These are phyloP conservation scores for Lichenostomus cassidix DNA, from an alignment of 2,113 vertebrate genomes.

Conservation along the genomic window DNA sequence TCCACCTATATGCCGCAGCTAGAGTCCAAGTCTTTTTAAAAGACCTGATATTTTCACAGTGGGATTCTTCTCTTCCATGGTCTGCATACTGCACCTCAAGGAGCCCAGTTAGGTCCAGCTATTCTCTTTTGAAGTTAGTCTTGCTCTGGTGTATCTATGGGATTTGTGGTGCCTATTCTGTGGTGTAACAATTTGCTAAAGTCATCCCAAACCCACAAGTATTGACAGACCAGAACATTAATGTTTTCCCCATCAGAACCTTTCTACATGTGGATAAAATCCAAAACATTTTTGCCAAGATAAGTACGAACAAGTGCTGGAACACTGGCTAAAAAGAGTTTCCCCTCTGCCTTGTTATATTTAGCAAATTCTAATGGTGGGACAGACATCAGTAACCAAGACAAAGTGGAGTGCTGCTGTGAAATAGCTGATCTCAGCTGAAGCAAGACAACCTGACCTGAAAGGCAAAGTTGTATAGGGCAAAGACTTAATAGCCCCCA, in stretches of 20 bases:
- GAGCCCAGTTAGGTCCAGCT: neutral
- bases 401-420: neutral
- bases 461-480: neutral
- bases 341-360: neutral
- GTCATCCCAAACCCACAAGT: neutral
- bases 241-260: neutral
- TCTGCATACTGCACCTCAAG: neutral
- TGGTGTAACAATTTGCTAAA: neutral
- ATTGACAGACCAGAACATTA: neutral
- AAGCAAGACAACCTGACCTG: neutral
- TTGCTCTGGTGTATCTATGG: neutral
- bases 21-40: neutral
- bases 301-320: neutral
- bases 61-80: neutral
- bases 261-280: neutral
- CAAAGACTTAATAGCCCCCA: neutral
- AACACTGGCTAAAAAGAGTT: neutral
- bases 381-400: neutral
- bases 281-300: neutral
- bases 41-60: neutral
- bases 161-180: neutral
- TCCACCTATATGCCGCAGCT: fast-evolving
- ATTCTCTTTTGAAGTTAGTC: neutral
- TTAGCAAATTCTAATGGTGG: neutral
- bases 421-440: neutral